Evolutionary conservation across 2,888 invertebrate genomes (phyloP).

Genomic region (Pristionchus fissidentatus): DNA sequence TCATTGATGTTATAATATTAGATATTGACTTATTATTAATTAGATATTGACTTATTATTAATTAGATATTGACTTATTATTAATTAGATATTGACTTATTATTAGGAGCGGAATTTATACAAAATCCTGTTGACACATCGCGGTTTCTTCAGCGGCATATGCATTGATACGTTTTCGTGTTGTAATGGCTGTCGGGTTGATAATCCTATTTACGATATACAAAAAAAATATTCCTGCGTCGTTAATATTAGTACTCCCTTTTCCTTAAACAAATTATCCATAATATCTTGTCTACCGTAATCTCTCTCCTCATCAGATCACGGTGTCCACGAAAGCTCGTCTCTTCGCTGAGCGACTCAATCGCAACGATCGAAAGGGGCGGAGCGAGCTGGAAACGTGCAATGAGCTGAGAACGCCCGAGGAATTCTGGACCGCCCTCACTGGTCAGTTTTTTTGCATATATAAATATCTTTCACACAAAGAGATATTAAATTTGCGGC

Average conservation of each 20-base stretch:
- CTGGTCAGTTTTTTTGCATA: slow-evolving; percentile 57
- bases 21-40: not conserved
- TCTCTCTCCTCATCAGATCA: slow-evolving; percentile 68
- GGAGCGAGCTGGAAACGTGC: slow-evolving; percentile 88
- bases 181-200: not conserved
- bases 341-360: slow-evolving; percentile 97
- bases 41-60: not conserved
- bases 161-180: not conserved
- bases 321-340: slow-evolving; percentile 78
- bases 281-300: slow-evolving; percentile 7
- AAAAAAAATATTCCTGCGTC: not conserved
- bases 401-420: slow-evolving; percentile 86
- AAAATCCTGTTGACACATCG: too few species aligned
- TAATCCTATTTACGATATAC: not conserved
- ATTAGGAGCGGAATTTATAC: too few species aligned
- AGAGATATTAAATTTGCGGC: not conserved
- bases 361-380: slow-evolving; percentile 96
- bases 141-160: too few species aligned
- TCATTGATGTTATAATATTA: not conserved
- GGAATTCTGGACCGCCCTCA: slow-evolving; percentile 87
- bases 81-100: too few species aligned
- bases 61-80: too few species aligned
- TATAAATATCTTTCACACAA: not conserved
- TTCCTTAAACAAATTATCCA: not conserved
- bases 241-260: too few species aligned